Percentiles rank a stretch among this genome's conserved stretches.
Evolutionary conservation across 2,797 vertebrate genomes (phyloP).

Genomic region (Echiichthys vipera): DNA sequence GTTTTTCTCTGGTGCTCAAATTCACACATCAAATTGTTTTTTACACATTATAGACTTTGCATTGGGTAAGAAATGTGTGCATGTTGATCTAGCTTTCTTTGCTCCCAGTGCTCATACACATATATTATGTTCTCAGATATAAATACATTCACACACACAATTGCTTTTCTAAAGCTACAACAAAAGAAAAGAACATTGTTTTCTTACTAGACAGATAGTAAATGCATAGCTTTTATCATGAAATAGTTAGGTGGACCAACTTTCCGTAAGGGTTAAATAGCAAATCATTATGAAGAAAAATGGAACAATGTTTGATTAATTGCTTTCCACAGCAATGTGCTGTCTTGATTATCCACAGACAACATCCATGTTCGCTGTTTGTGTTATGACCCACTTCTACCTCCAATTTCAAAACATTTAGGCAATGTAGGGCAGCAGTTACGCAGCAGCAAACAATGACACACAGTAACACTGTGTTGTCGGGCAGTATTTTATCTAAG

Average conservation of each 20-base stretch:
- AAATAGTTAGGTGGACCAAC: not conserved
- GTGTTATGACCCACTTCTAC: conserved; percentile 76
- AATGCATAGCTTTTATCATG: not conserved
- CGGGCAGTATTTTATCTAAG: conserved; percentile 57
- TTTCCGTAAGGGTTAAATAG: conserved; percentile 26
- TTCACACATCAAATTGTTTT: not conserved
- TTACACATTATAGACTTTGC: not conserved
- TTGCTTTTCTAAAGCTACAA: not conserved
- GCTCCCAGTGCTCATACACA: not conserved
- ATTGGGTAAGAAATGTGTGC: not conserved
- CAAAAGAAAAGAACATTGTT: not conserved
- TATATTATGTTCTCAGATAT: not conserved
- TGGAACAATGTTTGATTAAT: conserved; percentile 46
- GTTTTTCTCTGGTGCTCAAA: not conserved
- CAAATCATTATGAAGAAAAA: conserved; percentile 26
- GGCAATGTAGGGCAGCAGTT: conserved; percentile 75
- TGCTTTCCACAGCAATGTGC: conserved; percentile 43
- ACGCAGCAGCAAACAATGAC: conserved; percentile 64
- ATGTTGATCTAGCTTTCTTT: not conserved
- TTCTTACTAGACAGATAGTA: not conserved
- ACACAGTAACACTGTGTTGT: conserved; percentile 48
- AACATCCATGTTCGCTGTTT: conserved; percentile 49
- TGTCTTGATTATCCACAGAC: conserved; percentile 62
- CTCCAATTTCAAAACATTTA: conserved; percentile 70
- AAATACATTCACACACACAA: not conserved